Percentiles rank a stretch among this genome's conserved stretches.
phyloP scores from a whole-genome alignment of 2,888 invertebrate genomes.

The Mallateleia sp. region DNA sequence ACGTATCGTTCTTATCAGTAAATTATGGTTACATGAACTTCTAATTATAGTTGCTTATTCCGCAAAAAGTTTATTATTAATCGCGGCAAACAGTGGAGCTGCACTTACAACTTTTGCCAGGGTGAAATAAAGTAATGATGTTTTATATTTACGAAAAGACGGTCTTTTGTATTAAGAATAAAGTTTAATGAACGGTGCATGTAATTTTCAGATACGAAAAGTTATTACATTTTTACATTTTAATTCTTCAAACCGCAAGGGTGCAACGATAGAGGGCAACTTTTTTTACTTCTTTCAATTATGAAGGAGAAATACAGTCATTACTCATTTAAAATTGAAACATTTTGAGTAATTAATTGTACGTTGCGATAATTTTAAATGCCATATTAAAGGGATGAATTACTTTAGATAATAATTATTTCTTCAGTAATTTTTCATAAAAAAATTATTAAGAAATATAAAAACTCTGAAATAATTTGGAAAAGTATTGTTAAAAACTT shows the following conservation, averaged over 20 bases:
- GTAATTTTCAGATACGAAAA: conserved; percentile 60
- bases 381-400: too few relatives aligned
- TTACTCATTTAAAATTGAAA: too few relatives aligned
- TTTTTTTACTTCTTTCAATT: conserved; percentile 5
- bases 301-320: neutral
- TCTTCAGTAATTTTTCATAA: too few relatives aligned
- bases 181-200: conserved; percentile 63
- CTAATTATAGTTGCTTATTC: conserved; percentile 65
- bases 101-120: conserved; percentile 55
- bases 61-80: conserved; percentile 71
- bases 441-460: too few relatives aligned
- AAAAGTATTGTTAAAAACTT: too few relatives aligned
- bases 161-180: conserved; percentile 60
- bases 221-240: conserved; percentile 70
- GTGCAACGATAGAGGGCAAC: conserved; percentile 18
- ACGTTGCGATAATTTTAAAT: too few relatives aligned
- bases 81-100: conserved; percentile 53
- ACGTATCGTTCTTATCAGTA: conserved; percentile 59
- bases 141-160: conserved; percentile 65
- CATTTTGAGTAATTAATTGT: too few relatives aligned
- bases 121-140: conserved; percentile 58
- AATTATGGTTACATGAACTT: conserved; percentile 68
- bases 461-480: too few relatives aligned
- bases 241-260: conserved; percentile 65
- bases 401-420: too few relatives aligned